Evolutionary conservation across 2,797 vertebrate genomes (phyloP).

Genomic region (Tokudaia muenninki): DNA sequence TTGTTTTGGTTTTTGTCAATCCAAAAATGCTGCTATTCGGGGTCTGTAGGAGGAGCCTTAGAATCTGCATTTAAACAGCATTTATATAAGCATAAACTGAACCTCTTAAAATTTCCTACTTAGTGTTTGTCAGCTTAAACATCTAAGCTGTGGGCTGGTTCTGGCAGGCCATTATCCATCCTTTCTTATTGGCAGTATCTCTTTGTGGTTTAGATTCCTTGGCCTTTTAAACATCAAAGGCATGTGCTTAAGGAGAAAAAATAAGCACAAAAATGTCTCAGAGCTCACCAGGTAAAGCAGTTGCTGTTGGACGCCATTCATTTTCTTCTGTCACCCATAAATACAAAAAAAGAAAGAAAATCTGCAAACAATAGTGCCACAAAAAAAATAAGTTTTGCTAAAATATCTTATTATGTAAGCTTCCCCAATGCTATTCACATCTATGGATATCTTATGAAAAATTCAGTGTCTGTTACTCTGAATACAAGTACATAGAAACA

Average conservation of each 20-base stretch:
- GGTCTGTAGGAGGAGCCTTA: neutral
- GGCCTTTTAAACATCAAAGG: slow-evolving; percentile 61
- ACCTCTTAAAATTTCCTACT: slow-evolving; percentile 42
- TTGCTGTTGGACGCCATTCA: slow-evolving; percentile 38
- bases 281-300: slow-evolving; percentile 39
- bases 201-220: slow-evolving; percentile 3
- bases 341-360: slow-evolving; percentile 46
- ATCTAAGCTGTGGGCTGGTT: neutral
- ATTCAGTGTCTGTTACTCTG: slow-evolving; percentile 69
- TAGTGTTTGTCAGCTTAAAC: slow-evolving; percentile 4
- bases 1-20: neutral
- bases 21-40: neutral
- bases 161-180: neutral
- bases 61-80: slow-evolving; percentile 18
- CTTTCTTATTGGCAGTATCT: neutral
- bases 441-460: slow-evolving; percentile 70
- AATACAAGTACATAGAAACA: slow-evolving; percentile 64
- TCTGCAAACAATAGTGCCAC: slow-evolving; percentile 54
- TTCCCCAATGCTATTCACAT: slow-evolving; percentile 71
- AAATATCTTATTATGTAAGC: slow-evolving; percentile 71
- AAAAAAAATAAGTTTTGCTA: slow-evolving; percentile 67
- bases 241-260: slow-evolving; percentile 64
- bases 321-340: slow-evolving; percentile 48
- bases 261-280: slow-evolving; percentile 6
- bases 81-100: neutral